Conservation (phyloP, 2,113 vertebrate species). For the Gobiocypris rarus region DNA sequence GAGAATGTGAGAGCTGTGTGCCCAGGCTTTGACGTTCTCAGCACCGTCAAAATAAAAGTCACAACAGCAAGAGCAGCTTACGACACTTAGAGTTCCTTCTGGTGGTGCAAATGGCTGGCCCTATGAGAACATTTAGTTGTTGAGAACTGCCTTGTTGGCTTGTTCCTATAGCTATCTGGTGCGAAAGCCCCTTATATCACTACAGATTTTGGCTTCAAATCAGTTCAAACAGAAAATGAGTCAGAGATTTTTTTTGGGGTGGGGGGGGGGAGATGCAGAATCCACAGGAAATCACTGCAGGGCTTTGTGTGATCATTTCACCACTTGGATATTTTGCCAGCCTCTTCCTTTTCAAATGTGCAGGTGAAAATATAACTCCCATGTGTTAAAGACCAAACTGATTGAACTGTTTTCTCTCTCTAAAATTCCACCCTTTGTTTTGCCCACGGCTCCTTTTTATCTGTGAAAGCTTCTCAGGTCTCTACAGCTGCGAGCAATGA, state of each 20-base stretch:
- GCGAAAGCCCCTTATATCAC: background rate
- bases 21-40: too few relatives aligned
- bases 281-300: constrained; percentile 20
- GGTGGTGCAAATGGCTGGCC: too few relatives aligned
- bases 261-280: background rate
- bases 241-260: constrained; percentile 34
- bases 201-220: background rate
- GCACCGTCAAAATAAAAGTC: too few relatives aligned
- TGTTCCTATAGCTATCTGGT: too few relatives aligned
- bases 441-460: constrained; percentile 13
- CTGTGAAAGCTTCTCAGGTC: background rate
- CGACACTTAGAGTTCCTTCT: too few relatives aligned
- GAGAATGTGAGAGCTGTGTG: too few relatives aligned
- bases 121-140: too few relatives aligned
- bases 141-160: too few relatives aligned
- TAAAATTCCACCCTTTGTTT: constrained; percentile 27
- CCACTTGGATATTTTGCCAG: constrained; percentile 39
- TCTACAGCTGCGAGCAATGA: constrained; percentile 20
- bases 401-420: constrained; percentile 51
- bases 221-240: constrained; percentile 33
- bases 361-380: constrained; percentile 48
- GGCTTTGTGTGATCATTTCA: constrained; percentile 42
- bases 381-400: constrained; percentile 51
- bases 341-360: constrained; percentile 50
- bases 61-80: too few relatives aligned